Conservation (phyloP, 2,113 vertebrate species). For the Chloebia gouldiae region DNA sequence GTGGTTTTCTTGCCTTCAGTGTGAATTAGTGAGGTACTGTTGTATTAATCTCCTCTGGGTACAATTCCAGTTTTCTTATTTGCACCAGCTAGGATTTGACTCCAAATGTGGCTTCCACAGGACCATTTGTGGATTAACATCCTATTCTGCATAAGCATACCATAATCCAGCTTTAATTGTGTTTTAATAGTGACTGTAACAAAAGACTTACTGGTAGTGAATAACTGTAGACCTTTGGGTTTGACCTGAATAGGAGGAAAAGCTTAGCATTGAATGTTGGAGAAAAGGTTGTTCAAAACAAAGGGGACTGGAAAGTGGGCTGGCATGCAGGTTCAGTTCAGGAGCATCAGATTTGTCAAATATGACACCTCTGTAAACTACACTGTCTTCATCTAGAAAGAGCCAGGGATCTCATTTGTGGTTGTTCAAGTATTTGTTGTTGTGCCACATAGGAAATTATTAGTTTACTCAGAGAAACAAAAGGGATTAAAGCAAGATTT, state of each 20-base stretch:
- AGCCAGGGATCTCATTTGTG: not conserved
- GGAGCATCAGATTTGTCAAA: not conserved
- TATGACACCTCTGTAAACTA: not conserved
- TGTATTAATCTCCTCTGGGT: conserved; percentile 47
- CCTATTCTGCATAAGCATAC: not conserved
- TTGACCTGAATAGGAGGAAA: not conserved
- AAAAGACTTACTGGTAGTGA: conserved; percentile 28
- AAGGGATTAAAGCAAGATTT: not conserved
- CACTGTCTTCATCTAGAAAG: not conserved
- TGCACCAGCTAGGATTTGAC: not conserved
- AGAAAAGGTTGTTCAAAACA: not conserved
- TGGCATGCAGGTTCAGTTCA: not conserved
- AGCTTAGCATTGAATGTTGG: not conserved
- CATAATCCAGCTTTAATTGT: conserved; percentile 52
- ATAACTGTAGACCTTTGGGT: not conserved
- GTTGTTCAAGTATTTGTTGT: not conserved
- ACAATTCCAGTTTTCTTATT: not conserved
- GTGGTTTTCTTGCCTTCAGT: not conserved
- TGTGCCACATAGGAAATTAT: not conserved
- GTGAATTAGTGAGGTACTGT: conserved; percentile 3
- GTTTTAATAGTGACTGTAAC: conserved; percentile 44
- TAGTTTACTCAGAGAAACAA: not conserved
- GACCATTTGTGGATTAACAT: conserved; percentile 40
- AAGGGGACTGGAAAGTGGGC: not conserved
- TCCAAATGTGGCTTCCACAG: conserved; percentile 31